phyloP scores from a whole-genome alignment of 2,888 invertebrate species.

The Beris chalybata region DNA sequence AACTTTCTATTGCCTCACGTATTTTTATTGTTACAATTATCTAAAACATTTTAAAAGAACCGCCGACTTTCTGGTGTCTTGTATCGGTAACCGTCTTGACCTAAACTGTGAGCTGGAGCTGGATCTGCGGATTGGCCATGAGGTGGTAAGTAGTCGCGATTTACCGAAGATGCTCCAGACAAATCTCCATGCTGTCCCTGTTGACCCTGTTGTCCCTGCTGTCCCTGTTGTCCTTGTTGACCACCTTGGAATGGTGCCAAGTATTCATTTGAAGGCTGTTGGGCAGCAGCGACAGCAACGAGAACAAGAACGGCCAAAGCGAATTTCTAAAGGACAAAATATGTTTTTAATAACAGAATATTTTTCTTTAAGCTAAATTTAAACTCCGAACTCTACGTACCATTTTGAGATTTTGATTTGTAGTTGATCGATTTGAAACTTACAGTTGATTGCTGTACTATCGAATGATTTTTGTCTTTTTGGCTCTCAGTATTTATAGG shows the following conservation, averaged over 20 bases:
- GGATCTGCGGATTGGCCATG: not conserved
- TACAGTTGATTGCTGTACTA: slow-evolving; percentile 4
- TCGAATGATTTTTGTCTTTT: not conserved
- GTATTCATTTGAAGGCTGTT: not conserved
- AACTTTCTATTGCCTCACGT: too few relatives aligned
- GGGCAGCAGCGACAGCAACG: not conserved
- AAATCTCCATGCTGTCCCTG: not conserved
- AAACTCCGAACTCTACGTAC: not conserved
- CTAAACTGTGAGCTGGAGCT: slow-evolving; percentile 1
- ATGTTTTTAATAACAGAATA: too few relatives aligned
- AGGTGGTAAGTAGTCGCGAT: slow-evolving; percentile 5
- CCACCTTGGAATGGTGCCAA: slow-evolving; percentile 7
- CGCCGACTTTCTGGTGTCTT: not conserved
- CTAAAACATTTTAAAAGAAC: slow-evolving; percentile 5
- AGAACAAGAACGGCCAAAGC: not conserved
- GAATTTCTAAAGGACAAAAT: not conserved
- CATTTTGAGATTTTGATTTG: not conserved
- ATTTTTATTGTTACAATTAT: not conserved
- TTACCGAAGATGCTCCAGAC: not conserved
- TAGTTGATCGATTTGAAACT: slow-evolving; percentile 1
- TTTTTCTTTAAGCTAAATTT: too few relatives aligned
- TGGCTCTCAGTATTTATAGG: too few relatives aligned
- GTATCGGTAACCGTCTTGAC: slow-evolving; percentile 5
- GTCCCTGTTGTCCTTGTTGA: not conserved
- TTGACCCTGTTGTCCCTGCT: not conserved